Evolutionary conservation across 1,140 invertebrate genomes (phyloP), one percentile per base, ranked within the genome.

Genomic region (Drosophila elegans): DNA sequence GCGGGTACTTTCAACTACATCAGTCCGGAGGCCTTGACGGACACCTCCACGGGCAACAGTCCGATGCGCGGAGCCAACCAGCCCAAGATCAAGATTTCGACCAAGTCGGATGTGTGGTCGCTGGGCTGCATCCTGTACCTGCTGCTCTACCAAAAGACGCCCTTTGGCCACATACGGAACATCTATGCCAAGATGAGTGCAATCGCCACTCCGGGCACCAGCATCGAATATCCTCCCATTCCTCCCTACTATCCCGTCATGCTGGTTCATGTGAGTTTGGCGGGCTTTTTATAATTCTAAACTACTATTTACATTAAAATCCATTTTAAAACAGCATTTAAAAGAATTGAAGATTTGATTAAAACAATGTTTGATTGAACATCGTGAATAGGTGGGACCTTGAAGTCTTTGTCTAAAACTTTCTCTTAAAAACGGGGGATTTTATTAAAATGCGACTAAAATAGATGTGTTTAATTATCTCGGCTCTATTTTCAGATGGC

Each of bases 41-140:
- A 94, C 60, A 94, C 94, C 67, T 92, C 93, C 21, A 93, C 92
- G 53, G 93, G 92, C 10, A 77, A 78, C 34, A 92, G 92, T 63
- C 89, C 90, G 4, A 80, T 79, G 78, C 92, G 73, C 45, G 77
- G 72, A 16, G 78, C 66, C 25, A 83, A 92, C 78, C 91, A 91
- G 55, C 92, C 92, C 0, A 92, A 92, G 53, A 92, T 92, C 21
- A 92, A 92, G 97, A 96, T 99, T 61, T 97, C 96, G 64, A 96
- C 95, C 60, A 98, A 98, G 85, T 97, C 97, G 11, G 98, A 99
- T 93, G 97, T 99, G 12, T 99, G 98, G 98, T 98, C 98, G 0
- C 93, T 99, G 32, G 98, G 98, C 12, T 99, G 98, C 92, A 99
- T 99, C 71, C 93, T 99, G 27, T 99, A 99, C 92, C 95, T 97